Percentiles rank a stretch among this genome's conserved stretches.
These are phyloP conservation scores for Parasteatoda lunata DNA, from an alignment of 2,888 invertebrate species.

Conservation along the genomic window DNA sequence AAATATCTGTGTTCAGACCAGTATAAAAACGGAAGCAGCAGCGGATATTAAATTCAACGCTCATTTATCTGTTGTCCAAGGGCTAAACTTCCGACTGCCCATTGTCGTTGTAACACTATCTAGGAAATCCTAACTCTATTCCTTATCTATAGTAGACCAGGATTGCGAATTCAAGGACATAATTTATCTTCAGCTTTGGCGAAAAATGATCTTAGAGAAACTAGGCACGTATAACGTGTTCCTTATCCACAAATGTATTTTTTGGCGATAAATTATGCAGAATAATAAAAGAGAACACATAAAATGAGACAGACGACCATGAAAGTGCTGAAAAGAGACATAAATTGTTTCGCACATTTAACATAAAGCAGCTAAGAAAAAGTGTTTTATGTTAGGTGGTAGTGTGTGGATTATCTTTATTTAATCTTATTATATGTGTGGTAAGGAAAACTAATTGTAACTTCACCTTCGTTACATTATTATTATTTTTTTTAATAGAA, in stretches of 20 bases:
- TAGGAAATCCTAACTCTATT: background rate
- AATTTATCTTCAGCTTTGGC: background rate
- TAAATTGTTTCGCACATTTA: background rate
- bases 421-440: too few relatives aligned
- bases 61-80: conserved; percentile 12
- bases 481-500: too few relatives aligned
- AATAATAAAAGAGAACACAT: background rate
- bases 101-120: conserved; percentile 28
- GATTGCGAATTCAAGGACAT: background rate
- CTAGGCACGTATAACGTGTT: background rate
- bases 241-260: background rate
- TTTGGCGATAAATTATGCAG: background rate
- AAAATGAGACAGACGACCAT: background rate
- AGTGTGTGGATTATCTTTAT: too few relatives aligned
- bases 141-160: conserved; percentile 22
- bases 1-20: background rate
- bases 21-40: conserved; percentile 11
- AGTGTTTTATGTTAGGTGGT: too few relatives aligned
- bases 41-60: conserved; percentile 37
- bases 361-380: too few relatives aligned
- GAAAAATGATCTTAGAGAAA: background rate
- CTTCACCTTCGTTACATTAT: too few relatives aligned
- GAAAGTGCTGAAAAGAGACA: background rate
- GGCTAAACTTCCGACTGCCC: conserved; percentile 25
- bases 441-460: too few relatives aligned